phyloP scores from a whole-genome alignment of 2,113 vertebrate species.

The Coryphaenoides rupestris region DNA sequence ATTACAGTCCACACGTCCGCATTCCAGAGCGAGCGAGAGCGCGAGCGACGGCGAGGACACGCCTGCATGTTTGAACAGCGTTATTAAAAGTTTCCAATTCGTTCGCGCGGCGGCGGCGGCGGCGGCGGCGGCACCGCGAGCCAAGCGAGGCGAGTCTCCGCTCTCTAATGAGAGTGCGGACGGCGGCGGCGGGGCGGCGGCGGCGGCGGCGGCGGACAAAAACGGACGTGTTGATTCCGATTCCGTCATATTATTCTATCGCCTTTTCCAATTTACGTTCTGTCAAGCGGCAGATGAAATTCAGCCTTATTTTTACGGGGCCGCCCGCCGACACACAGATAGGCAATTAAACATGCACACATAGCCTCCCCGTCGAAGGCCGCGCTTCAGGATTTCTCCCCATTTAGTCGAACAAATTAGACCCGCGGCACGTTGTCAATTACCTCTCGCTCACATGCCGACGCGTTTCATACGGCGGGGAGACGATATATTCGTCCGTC shows the following conservation, averaged over 20 bases:
- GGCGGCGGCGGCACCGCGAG: conserved; percentile 28
- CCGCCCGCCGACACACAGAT: conserved; percentile 46
- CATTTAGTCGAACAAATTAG: conserved; percentile 39
- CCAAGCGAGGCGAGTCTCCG: no score
- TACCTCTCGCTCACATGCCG: conserved; percentile 13
- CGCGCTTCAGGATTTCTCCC: conserved; percentile 28
- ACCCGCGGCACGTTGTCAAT: conserved; percentile 15
- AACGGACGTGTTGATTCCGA: conserved; percentile 46
- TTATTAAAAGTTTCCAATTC: neutral
- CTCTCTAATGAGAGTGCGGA: conserved; percentile 40
- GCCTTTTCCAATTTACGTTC: conserved; percentile 62
- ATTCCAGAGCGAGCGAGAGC: no score
- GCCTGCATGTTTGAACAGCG: no score
- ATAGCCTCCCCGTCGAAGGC: conserved; percentile 35
- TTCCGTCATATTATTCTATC: conserved; percentile 45
- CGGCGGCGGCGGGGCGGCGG: conserved; percentile 13
- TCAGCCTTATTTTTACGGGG: conserved; percentile 53
- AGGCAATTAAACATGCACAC: conserved; percentile 53
- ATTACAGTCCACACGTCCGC: no score
- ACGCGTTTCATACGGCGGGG: neutral
- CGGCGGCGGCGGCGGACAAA: conserved; percentile 23
- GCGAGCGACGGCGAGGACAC: no score
- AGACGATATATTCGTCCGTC: no score
- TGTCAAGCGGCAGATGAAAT: conserved; percentile 57
- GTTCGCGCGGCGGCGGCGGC: conserved; percentile 10